phyloP scores from a whole-genome alignment of 35 echinoderm and acorn worm species.

The Lytechinus variegatus region DNA sequence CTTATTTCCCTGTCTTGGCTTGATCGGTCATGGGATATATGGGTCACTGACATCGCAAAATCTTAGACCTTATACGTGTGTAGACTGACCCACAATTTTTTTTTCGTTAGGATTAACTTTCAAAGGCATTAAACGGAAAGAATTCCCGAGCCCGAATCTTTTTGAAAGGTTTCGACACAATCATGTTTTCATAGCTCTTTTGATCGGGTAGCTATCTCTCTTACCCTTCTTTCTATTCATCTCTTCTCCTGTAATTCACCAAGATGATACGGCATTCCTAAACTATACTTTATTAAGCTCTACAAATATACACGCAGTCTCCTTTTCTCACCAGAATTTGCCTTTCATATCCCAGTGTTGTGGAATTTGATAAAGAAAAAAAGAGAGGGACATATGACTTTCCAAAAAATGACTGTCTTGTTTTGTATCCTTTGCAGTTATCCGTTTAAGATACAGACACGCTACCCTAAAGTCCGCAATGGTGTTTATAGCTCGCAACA shows the following conservation, averaged over 20 bases:
- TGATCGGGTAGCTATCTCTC: neutral
- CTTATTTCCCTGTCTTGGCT: neutral
- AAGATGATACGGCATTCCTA: neutral
- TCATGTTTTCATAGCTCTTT: neutral
- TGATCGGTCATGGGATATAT: neutral
- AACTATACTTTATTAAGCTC: neutral
- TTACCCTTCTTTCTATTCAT: neutral
- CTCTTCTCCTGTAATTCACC: neutral
- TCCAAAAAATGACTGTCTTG: neutral
- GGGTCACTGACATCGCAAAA: neutral
- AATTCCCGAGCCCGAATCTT: neutral
- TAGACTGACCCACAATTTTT: neutral
- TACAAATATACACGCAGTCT: neutral
- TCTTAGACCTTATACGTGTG: neutral
- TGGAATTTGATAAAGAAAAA: neutral
- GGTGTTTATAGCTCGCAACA: neutral
- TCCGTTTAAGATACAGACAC: neutral
- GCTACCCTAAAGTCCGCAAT: neutral
- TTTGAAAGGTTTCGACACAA: neutral
- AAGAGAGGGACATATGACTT: neutral
- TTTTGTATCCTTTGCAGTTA: neutral
- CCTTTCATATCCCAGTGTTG: neutral
- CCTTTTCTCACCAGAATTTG: conserved; percentile 11
- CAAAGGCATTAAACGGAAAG: neutral
- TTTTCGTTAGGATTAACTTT: neutral